Conservation (phyloP, 1,140 invertebrate genomes). For the Hyles euphorbiae region DNA sequence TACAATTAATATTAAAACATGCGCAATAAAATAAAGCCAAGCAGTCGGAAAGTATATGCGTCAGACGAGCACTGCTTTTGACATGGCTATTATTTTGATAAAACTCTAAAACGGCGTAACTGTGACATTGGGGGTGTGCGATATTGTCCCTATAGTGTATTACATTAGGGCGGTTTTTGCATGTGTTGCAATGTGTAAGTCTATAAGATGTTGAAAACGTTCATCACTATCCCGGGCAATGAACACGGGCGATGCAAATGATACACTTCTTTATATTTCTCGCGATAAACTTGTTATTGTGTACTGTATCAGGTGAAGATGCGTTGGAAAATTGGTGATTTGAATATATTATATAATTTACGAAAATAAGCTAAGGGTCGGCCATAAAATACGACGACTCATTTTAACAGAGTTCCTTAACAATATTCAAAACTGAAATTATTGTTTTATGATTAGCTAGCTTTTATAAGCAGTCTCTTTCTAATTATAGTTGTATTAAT, state of each 20-base stretch:
- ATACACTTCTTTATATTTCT: slow-evolving; percentile 21
- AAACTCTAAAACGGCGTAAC: slow-evolving; percentile 31
- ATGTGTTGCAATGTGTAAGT: slow-evolving; percentile 10
- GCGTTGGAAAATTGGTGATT: background rate
- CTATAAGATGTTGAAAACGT: slow-evolving; percentile 27
- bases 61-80: slow-evolving; percentile 62
- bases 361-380: too few relatives aligned
- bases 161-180: slow-evolving; percentile 17
- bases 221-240: slow-evolving; percentile 39
- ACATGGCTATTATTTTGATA: slow-evolving; percentile 64
- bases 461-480: too few relatives aligned
- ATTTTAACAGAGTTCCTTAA: too few relatives aligned
- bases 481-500: too few relatives aligned
- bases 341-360: background rate
- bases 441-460: too few relatives aligned
- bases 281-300: too few relatives aligned
- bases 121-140: slow-evolving; percentile 1
- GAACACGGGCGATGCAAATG: slow-evolving; percentile 51
- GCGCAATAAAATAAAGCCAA: slow-evolving; percentile 70
- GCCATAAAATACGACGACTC: too few relatives aligned
- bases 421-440: too few relatives aligned
- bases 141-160: slow-evolving; percentile 21
- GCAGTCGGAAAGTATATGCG: slow-evolving; percentile 68
- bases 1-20: slow-evolving; percentile 75
- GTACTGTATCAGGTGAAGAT: background rate